Percentiles rank a stretch among this genome's conserved stretches.
Evolutionary conservation across 2,797 vertebrate species (phyloP).

Genomic region (Sebastes hubbsi): DNA sequence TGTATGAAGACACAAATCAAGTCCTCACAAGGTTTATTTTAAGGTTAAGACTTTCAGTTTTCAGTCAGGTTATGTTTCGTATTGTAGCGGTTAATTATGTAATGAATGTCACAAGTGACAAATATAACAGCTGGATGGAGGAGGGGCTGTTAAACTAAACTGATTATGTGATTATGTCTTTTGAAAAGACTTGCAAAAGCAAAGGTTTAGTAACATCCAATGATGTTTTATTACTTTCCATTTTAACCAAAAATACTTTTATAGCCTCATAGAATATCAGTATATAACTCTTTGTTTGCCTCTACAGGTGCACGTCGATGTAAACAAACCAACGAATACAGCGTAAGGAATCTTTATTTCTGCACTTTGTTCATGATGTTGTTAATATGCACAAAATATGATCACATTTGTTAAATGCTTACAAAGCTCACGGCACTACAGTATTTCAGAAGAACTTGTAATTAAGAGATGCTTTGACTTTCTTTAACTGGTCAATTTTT

Average conservation of each 20-base stretch:
- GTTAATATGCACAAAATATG: background rate
- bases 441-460: background rate
- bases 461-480: background rate
- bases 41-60: background rate
- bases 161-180: background rate
- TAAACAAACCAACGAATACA: conserved; percentile 11
- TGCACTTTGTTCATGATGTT: background rate
- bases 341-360: conserved; percentile 5
- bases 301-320: background rate
- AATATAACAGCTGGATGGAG: background rate
- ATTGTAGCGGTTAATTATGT: background rate
- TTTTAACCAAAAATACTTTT: background rate
- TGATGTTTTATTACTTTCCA: background rate
- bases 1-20: background rate
- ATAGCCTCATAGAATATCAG: background rate
- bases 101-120: background rate
- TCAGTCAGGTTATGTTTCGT: background rate
- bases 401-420: background rate
- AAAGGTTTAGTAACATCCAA: background rate
- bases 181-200: background rate
- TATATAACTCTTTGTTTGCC: background rate
- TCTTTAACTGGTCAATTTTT: rapidly evolving
- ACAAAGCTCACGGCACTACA: background rate
- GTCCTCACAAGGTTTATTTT: background rate
- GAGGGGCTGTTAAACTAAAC: background rate